These are phyloP conservation scores for Danionella dracula DNA, from an alignment of 2,797 vertebrate species.

Conservation along the genomic window DNA sequence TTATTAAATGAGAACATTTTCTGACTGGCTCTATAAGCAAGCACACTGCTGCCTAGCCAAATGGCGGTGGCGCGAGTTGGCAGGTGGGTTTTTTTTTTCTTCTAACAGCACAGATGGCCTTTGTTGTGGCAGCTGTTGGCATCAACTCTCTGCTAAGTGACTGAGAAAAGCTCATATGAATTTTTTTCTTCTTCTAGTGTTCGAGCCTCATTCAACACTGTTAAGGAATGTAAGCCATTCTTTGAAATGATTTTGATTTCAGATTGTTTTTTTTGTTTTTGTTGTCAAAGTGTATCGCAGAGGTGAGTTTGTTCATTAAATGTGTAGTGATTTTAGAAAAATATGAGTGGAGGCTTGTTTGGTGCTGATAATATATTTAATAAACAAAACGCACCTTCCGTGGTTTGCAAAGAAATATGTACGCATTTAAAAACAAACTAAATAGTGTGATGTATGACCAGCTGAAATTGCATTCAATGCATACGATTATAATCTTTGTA, in stretches of 20 bases:
- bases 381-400: background rate
- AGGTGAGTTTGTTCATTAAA: slow-evolving; percentile 24
- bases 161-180: slow-evolving; percentile 16
- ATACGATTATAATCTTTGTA: too few relatives aligned
- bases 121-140: slow-evolving; percentile 48
- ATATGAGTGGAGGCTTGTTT: slow-evolving; percentile 12
- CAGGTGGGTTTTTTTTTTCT: slow-evolving; percentile 12
- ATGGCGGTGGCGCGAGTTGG: slow-evolving; percentile 15
- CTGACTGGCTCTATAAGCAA: slow-evolving; percentile 8
- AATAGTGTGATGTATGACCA: too few relatives aligned
- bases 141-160: slow-evolving; percentile 21
- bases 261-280: background rate
- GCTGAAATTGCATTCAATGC: too few relatives aligned
- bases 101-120: slow-evolving; percentile 39
- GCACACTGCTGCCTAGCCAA: slow-evolving; percentile 20
- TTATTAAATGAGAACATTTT: slow-evolving; percentile 6
- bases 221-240: slow-evolving; percentile 31
- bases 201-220: slow-evolving; percentile 29
- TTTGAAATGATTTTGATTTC: background rate
- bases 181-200: slow-evolving; percentile 4
- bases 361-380: slow-evolving; percentile 27
- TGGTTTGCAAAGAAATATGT: too few relatives aligned
- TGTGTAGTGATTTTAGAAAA: slow-evolving; percentile 21
- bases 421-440: too few relatives aligned
- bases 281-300: background rate